phyloP scores from a whole-genome alignment of 1,140 invertebrate species.

The Helicoverpa zea region DNA sequence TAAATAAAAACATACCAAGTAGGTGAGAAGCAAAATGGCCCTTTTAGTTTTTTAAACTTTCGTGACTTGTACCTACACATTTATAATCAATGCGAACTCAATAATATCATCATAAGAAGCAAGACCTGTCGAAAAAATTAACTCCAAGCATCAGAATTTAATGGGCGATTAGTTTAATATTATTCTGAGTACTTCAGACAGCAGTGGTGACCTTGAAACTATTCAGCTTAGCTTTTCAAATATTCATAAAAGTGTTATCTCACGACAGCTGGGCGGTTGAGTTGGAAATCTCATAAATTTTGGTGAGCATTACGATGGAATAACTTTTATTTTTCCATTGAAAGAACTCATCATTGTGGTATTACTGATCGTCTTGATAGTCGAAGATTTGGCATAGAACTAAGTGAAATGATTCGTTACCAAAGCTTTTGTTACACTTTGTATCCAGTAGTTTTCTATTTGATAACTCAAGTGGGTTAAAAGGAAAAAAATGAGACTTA shows the following conservation, averaged over 20 bases:
- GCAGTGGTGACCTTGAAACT: not conserved
- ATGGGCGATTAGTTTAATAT: not conserved
- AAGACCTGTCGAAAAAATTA: not conserved
- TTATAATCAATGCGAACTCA: too few species aligned
- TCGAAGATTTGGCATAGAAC: not conserved
- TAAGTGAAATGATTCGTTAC: too few species aligned
- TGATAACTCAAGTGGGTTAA: too few species aligned
- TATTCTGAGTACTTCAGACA: not conserved
- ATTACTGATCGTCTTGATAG: too few species aligned
- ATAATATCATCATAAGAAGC: not conserved
- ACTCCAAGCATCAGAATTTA: not conserved
- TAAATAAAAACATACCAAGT: not conserved
- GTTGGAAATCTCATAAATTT: conserved; percentile 14
- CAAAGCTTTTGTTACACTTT: too few species aligned
- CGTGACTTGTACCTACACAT: too few species aligned
- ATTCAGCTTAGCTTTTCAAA: not conserved
- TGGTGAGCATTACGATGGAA: not conserved
- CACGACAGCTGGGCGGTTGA: conserved; percentile 12
- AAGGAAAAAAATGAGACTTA: too few species aligned
- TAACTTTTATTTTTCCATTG: not conserved
- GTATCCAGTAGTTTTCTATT: too few species aligned
- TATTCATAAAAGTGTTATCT: conserved; percentile 34
- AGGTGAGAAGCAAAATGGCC: too few species aligned
- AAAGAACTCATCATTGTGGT: not conserved
- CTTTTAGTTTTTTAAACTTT: too few species aligned